Percentiles rank a stretch among this genome's conserved stretches.
Evolutionary conservation across 1,140 invertebrate genomes (phyloP).

Genomic region (Pomacea maculata): DNA sequence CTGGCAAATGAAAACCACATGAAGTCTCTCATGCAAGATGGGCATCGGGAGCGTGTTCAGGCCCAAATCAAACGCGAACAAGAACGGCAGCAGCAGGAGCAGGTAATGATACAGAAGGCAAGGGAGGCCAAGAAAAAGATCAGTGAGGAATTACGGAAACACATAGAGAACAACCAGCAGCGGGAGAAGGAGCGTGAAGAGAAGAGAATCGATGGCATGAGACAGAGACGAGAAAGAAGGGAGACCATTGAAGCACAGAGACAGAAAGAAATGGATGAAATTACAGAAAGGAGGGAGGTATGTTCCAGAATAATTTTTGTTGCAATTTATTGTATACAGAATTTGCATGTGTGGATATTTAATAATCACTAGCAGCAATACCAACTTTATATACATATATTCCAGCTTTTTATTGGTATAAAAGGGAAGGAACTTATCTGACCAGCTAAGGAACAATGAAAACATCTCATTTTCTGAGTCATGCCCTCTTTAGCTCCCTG

Average conservation of each 20-base stretch:
- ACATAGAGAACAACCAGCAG: slow-evolving; percentile 48
- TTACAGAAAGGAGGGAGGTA: slow-evolving; percentile 47
- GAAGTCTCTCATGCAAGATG: slow-evolving; percentile 56
- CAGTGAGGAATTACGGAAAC: slow-evolving; percentile 46
- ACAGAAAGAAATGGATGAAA: slow-evolving; percentile 45
- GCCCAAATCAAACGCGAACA: slow-evolving; percentile 51
- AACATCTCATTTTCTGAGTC: too few relatives aligned
- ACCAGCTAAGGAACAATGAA: too few relatives aligned
- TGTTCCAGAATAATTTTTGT: slow-evolving; percentile 7
- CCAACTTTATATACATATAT: too few relatives aligned
- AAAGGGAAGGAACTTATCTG: too few relatives aligned
- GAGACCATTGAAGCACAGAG: slow-evolving; percentile 44
- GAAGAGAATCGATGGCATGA: slow-evolving; percentile 48
- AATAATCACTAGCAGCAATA: neutral
- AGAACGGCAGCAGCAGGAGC: slow-evolving; percentile 49
- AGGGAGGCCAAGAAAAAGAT: slow-evolving; percentile 58
- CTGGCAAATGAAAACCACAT: slow-evolving; percentile 45
- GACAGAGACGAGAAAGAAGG: slow-evolving; percentile 44
- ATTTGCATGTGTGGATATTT: neutral
- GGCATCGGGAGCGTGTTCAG: slow-evolving; percentile 51
- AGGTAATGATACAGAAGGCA: slow-evolving; percentile 42
- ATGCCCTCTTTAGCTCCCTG: too few relatives aligned
- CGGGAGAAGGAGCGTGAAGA: slow-evolving; percentile 42
- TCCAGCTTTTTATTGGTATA: too few relatives aligned
- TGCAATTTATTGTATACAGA: neutral